Evolutionary conservation across 2,888 invertebrate genomes (phyloP).

Genomic region (Ommatoiulus sabulosus): DNA sequence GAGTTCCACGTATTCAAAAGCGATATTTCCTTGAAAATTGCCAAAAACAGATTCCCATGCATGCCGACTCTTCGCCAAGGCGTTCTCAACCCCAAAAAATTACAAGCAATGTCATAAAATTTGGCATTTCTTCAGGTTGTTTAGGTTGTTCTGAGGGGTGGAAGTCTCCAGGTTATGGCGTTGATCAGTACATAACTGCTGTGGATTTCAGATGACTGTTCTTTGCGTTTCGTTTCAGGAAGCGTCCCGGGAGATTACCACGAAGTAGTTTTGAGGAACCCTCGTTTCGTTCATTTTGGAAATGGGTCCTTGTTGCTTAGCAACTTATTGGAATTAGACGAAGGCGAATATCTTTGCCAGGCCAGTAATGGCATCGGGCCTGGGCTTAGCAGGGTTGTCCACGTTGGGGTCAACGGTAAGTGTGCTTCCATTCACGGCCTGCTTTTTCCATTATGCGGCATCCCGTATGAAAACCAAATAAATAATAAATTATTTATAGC

Average conservation of each 20-base stretch:
- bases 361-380: constrained; percentile 96
- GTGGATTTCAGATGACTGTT: neutral
- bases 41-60: no score
- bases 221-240: constrained; percentile 71
- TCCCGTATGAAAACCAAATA: constrained; percentile 18
- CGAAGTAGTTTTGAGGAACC: constrained; percentile 89
- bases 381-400: constrained; percentile 74
- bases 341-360: constrained; percentile 95
- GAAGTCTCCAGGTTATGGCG: neutral
- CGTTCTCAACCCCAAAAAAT: no score
- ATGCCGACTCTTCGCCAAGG: no score
- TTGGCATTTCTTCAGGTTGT: no score
- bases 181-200: neutral
- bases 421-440: neutral
- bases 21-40: no score
- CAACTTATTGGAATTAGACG: constrained; percentile 92
- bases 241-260: constrained; percentile 93
- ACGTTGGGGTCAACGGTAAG: constrained; percentile 67
- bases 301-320: constrained; percentile 92
- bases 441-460: neutral
- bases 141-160: no score
- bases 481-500: constrained; percentile 34
- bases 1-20: no score
- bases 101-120: no score
- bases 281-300: constrained; percentile 86